A percentile compares a stretch with the other conserved stretches of the same genome.
Evolutionary conservation across 2,797 vertebrate genomes (phyloP).

Genomic region (Crocidura indochinensis): DNA sequence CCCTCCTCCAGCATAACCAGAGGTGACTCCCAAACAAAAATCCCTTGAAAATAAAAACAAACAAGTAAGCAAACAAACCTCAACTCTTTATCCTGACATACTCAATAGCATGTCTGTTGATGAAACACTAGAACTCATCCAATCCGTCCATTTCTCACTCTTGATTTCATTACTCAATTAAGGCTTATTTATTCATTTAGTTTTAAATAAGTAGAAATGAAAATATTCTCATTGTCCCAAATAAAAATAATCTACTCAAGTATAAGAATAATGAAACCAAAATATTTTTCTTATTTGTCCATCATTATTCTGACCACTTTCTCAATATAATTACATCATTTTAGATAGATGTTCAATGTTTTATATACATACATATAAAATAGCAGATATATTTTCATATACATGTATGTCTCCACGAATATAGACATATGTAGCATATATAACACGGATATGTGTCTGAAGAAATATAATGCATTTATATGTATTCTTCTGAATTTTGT

Average conservation of each 20-base stretch:
- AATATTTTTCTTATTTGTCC: background rate
- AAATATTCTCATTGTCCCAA: background rate
- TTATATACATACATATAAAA: background rate
- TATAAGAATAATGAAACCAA: background rate
- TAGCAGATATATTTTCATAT: too few species aligned
- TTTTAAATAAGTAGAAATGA: background rate
- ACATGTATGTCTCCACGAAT: too few species aligned
- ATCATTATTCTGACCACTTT: background rate
- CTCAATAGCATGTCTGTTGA: background rate
- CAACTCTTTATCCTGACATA: too few species aligned
- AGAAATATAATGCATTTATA: background rate
- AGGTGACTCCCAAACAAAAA: too few species aligned
- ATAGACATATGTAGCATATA: too few species aligned
- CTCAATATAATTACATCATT: background rate
- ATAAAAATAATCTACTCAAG: background rate
- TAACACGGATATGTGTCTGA: background rate
- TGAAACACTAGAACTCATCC: background rate
- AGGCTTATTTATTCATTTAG: slow-evolving; percentile 1
- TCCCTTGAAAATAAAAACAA: background rate
- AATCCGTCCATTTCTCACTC: background rate
- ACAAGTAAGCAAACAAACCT: too few species aligned
- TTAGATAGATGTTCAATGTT: background rate
- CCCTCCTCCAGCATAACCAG: too few species aligned
- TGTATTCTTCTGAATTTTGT: background rate
- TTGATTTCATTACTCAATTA: background rate